Percentiles rank a stretch among this genome's conserved stretches.
Evolutionary conservation across 2,888 invertebrate species (phyloP).

Genomic region (Eupithecia insigniata): DNA sequence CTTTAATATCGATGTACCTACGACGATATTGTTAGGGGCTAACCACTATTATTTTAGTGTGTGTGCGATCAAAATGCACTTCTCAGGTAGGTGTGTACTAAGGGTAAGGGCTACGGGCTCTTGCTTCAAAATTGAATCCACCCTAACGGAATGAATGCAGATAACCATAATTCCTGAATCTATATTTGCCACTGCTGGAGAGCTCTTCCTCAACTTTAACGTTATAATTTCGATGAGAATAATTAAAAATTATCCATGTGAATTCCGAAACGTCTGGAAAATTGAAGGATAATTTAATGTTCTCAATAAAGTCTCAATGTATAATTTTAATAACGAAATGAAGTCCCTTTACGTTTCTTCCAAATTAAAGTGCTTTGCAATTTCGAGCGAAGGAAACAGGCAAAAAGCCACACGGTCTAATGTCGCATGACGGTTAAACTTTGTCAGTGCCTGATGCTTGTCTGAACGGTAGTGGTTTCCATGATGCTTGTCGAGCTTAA

Average conservation of each 20-base stretch:
- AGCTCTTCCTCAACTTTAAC: neutral
- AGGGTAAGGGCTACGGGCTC: too few species aligned
- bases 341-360: neutral
- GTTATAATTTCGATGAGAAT: neutral
- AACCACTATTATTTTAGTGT: too few species aligned
- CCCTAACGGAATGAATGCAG: too few species aligned
- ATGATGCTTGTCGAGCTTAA: neutral
- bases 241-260: neutral
- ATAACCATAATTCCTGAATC: neutral
- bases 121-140: too few species aligned
- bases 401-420: slow-evolving; percentile 11
- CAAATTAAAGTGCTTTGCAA: slow-evolving; percentile 11
- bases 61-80: too few species aligned
- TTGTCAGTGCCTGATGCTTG: slow-evolving; percentile 21
- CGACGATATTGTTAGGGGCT: too few species aligned
- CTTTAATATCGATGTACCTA: too few species aligned
- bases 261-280: neutral
- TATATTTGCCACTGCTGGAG: neutral
- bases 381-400: neutral
- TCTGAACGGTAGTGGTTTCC: slow-evolving; percentile 12
- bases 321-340: slow-evolving; percentile 1
- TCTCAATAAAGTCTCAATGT: neutral
- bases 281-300: slow-evolving; percentile 10
- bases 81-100: too few species aligned
- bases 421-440: slow-evolving; percentile 13